Evolutionary conservation across 2,888 invertebrate genomes (phyloP).

Genomic region (Blastobasis adustella): DNA sequence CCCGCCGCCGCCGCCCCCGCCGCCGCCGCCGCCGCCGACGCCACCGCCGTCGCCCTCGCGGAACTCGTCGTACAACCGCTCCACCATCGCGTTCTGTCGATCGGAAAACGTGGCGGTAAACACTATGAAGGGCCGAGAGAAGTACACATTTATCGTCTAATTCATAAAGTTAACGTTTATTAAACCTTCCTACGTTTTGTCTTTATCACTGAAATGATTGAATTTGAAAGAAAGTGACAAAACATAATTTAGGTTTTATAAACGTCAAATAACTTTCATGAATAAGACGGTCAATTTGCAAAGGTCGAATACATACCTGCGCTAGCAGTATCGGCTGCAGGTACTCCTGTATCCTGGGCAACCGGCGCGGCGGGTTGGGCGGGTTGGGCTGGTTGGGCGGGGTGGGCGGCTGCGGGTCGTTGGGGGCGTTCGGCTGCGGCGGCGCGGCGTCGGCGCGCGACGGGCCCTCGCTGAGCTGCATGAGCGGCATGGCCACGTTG

Average conservation of each 20-base stretch:
- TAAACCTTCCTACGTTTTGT: too few relatives aligned
- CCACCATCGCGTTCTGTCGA: slow-evolving; percentile 55
- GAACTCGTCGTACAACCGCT: slow-evolving; percentile 56
- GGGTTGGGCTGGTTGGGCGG: slow-evolving; percentile 25
- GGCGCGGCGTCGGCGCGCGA: slow-evolving; percentile 24
- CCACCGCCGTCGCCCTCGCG: slow-evolving; percentile 14
- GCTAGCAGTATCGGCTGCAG: slow-evolving; percentile 65
- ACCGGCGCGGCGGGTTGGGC: slow-evolving; percentile 32
- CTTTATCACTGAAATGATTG: too few relatives aligned
- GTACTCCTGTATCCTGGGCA: slow-evolving; percentile 60
- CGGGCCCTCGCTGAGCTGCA: slow-evolving; percentile 77
- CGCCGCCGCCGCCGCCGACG: slow-evolving; percentile 11
- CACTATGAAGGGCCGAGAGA: too few relatives aligned
- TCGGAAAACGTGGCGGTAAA: too few relatives aligned
- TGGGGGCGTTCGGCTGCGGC: slow-evolving; percentile 21
- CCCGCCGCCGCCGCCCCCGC: slow-evolving; percentile 16
- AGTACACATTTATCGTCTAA: too few relatives aligned
- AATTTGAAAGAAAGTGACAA: too few relatives aligned
- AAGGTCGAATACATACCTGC: slow-evolving; percentile 39
- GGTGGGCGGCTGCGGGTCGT: slow-evolving; percentile 15
- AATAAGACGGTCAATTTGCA: too few relatives aligned
- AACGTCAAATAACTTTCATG: too few relatives aligned
- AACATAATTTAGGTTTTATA: too few relatives aligned
- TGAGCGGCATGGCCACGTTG: slow-evolving; percentile 65
- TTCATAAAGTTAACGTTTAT: too few relatives aligned